These are phyloP conservation scores for Athalia rosae DNA, from an alignment of 2,888 invertebrate species.

Conservation along the genomic window DNA sequence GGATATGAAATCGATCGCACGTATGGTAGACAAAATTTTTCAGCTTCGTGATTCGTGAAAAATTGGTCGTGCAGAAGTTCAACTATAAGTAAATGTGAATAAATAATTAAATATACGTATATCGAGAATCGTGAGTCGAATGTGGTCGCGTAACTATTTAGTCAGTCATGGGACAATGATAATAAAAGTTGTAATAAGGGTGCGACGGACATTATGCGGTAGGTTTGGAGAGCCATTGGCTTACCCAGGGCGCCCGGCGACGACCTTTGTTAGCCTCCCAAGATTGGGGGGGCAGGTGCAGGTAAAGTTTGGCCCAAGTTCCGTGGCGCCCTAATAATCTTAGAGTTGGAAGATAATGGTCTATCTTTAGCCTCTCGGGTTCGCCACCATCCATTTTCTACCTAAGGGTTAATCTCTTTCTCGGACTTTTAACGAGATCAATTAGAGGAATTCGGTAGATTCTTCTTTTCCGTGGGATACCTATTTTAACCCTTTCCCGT, in stretches of 20 bases:
- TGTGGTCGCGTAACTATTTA: too few species aligned
- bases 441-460: constrained; percentile 26
- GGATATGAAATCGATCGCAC: too few species aligned
- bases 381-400: constrained; percentile 37
- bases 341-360: constrained; percentile 35
- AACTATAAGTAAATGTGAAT: too few species aligned
- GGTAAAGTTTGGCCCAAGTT: constrained; percentile 37
- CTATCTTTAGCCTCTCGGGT: constrained; percentile 23
- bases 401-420: constrained; percentile 33
- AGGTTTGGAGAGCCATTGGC: background rate
- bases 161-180: too few species aligned
- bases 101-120: too few species aligned
- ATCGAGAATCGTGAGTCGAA: too few species aligned
- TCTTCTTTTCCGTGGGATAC: background rate
- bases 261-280: constrained; percentile 3
- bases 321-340: constrained; percentile 41
- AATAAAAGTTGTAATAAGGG: too few species aligned
- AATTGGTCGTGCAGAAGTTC: too few species aligned
- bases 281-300: constrained; percentile 35
- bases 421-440: constrained; percentile 38
- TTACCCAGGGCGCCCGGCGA: background rate
- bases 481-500: background rate
- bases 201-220: too few species aligned
- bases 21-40: too few species aligned
- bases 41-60: too few species aligned